Conservation (phyloP, 2,888 invertebrate species). For the Adela reaumurella region DNA sequence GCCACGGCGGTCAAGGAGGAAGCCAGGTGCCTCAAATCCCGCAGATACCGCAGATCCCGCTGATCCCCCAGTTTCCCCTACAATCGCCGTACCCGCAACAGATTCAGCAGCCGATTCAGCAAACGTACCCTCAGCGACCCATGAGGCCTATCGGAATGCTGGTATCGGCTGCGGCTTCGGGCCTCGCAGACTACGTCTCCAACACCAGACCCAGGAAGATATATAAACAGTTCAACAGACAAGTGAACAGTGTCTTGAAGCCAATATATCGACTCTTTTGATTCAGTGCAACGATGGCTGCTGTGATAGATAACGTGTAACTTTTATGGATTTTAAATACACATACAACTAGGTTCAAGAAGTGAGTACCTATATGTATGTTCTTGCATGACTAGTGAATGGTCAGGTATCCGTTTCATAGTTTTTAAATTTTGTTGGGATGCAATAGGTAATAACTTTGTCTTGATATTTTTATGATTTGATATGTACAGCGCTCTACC, state of each 20-base stretch:
- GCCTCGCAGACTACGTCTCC: slow-evolving; percentile 50
- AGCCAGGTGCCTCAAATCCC: slow-evolving; percentile 10
- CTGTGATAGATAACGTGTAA: too few species aligned
- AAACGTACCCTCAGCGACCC: slow-evolving; percentile 5
- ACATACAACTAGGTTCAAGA: too few species aligned
- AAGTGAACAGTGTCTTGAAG: slow-evolving; percentile 29
- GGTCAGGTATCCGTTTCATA: too few species aligned
- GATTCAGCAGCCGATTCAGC: slow-evolving; percentile 14
- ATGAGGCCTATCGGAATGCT: slow-evolving; percentile 30
- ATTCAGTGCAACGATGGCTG: too few species aligned
- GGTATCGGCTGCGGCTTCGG: slow-evolving; percentile 43
- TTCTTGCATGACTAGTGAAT: neutral
- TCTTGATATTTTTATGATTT: too few species aligned
- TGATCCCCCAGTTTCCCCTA: slow-evolving; percentile 7
- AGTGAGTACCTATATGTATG: slow-evolving; percentile 2
- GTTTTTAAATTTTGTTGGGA: too few species aligned
- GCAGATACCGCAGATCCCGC: too few species aligned
- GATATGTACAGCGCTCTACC: too few species aligned
- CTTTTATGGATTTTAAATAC: too few species aligned
- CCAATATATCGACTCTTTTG: slow-evolving; percentile 38
- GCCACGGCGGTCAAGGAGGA: slow-evolving; percentile 12
- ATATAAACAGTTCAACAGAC: slow-evolving; percentile 33
- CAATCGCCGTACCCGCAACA: slow-evolving; percentile 15
- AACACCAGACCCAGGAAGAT: slow-evolving; percentile 35
- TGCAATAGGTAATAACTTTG: too few species aligned